Percentiles rank a stretch among this genome's conserved stretches.
phyloP scores from a whole-genome alignment of 2,113 vertebrate species.

The Mola mola region DNA sequence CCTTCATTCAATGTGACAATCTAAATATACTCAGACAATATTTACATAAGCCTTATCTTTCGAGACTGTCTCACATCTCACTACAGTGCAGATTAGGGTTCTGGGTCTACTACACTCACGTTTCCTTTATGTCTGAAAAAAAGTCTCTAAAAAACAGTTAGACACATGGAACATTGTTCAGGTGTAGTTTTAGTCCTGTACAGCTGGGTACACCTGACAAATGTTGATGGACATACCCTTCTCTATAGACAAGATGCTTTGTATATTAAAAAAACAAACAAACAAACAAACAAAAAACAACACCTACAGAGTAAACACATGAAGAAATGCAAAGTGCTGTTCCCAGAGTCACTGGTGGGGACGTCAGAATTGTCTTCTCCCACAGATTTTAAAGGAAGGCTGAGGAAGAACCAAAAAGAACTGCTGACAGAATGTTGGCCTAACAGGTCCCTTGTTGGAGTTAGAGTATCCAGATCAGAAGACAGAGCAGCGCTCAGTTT shows the following conservation, averaged over 20 bases:
- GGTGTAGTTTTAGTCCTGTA: slow-evolving; percentile 3
- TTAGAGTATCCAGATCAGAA: slow-evolving; percentile 16
- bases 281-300: too few species aligned
- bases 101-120: slow-evolving; percentile 24
- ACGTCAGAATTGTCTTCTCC: not conserved
- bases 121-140: slow-evolving; percentile 27
- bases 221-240: not conserved
- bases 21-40: slow-evolving; percentile 63
- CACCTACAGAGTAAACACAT: slow-evolving; percentile 2
- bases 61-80: slow-evolving; percentile 37
- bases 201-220: slow-evolving; percentile 3
- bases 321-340: slow-evolving; percentile 1
- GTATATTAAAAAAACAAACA: slow-evolving; percentile 12
- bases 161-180: slow-evolving; percentile 24
- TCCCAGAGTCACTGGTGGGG: slow-evolving; percentile 1
- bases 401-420: slow-evolving; percentile 19
- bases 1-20: slow-evolving; percentile 61
- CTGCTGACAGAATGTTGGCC: slow-evolving; percentile 61
- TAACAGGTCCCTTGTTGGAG: slow-evolving; percentile 31
- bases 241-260: not conserved
- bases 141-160: slow-evolving; percentile 20
- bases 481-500: slow-evolving; percentile 18
- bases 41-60: slow-evolving; percentile 73
- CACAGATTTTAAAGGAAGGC: slow-evolving; percentile 27
- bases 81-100: slow-evolving; percentile 26